Conservation (phyloP, 1,140 invertebrate genomes). For the Orchestia grillus region DNA sequence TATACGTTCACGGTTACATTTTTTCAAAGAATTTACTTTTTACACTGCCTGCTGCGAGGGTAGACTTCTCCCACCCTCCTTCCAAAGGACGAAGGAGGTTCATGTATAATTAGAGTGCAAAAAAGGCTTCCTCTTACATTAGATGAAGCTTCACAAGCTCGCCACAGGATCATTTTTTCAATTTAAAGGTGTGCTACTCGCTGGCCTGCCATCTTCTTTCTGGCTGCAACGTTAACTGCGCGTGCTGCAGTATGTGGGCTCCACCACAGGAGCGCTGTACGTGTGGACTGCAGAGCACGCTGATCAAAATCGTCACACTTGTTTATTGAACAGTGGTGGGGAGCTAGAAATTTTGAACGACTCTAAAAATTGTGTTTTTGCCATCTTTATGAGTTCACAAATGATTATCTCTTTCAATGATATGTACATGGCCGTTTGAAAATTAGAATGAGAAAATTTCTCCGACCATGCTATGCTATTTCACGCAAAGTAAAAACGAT, state of each 20-base stretch:
- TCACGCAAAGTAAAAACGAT: no score
- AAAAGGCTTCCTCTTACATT: neutral
- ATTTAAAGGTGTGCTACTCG: neutral
- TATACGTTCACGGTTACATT: neutral
- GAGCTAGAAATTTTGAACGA: no score
- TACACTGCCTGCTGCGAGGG: neutral
- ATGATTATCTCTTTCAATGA: no score
- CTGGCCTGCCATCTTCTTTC: neutral
- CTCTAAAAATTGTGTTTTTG: no score
- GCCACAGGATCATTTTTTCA: neutral
- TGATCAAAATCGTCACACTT: neutral
- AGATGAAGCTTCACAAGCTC: neutral
- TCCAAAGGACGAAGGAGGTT: neutral
- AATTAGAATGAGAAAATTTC: no score
- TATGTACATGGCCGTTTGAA: no score
- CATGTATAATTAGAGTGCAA: neutral
- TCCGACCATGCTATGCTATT: no score
- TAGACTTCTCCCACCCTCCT: neutral
- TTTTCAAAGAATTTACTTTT: neutral
- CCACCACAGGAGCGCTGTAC: neutral
- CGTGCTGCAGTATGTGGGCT: neutral
- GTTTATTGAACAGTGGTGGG: no score
- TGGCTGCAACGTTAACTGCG: neutral
- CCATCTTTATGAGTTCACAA: no score
- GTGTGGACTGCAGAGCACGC: neutral